Conservation (phyloP, 2,113 vertebrate species). For the Phyllostomus hastatus region DNA sequence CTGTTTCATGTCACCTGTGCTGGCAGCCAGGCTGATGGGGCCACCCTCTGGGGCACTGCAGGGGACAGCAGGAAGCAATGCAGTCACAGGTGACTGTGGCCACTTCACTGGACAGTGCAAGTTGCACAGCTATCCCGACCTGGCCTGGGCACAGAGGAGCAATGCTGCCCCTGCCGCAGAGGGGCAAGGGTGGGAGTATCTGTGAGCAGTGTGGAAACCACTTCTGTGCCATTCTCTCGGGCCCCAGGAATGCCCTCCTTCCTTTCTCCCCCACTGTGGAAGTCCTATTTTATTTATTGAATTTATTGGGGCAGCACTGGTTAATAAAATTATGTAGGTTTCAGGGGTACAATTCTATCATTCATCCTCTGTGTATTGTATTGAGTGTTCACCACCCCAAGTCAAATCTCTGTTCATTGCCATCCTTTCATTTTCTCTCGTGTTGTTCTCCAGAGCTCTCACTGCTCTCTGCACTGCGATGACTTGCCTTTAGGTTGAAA, state of each 20-base stretch:
- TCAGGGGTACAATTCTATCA: background rate
- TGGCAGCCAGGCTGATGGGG: background rate
- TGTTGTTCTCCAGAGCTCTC: background rate
- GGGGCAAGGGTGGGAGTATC: too few relatives aligned
- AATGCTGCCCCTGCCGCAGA: background rate
- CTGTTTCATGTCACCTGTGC: background rate
- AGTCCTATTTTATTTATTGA: background rate
- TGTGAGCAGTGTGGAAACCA: background rate
- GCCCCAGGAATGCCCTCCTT: background rate
- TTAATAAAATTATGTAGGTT: background rate
- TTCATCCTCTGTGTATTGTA: background rate
- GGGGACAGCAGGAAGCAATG: background rate
- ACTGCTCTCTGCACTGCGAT: background rate
- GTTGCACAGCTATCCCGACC: background rate
- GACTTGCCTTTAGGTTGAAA: background rate
- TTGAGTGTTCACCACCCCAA: background rate
- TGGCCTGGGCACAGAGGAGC: too few relatives aligned
- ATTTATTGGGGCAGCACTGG: background rate
- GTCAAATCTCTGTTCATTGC: background rate
- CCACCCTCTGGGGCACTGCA: background rate
- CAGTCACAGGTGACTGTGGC: background rate
- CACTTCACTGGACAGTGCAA: background rate
- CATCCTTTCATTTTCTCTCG: background rate
- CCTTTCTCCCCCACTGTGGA: background rate
- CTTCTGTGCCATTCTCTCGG: too few relatives aligned